Evolutionary conservation across 2,888 invertebrate genomes (phyloP).

Genomic region (Electrophaes corylata): DNA sequence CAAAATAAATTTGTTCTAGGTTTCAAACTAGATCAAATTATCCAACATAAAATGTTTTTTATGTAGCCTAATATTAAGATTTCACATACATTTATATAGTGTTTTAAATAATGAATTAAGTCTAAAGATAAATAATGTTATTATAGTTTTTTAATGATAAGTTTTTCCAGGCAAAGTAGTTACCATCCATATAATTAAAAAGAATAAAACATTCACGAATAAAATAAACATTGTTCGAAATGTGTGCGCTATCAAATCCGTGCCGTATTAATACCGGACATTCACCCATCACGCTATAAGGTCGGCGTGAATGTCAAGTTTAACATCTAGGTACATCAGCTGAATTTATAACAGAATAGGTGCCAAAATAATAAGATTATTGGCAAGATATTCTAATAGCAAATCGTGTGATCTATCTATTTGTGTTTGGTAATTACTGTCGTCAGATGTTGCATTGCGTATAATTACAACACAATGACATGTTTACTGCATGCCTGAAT

Average conservation of each 20-base stretch:
- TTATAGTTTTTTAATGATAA: too few species aligned
- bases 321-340: constrained; percentile 4
- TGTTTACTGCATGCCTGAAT: background rate
- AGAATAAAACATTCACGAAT: too few species aligned
- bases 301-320: constrained; percentile 23
- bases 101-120: background rate
- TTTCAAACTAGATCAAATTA: too few species aligned
- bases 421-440: background rate
- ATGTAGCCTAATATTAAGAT: too few species aligned
- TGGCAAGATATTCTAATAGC: constrained; percentile 17
- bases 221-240: background rate
- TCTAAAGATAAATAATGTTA: background rate
- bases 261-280: constrained; percentile 10
- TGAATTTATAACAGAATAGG: constrained; percentile 15
- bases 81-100: too few species aligned
- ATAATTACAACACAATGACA: background rate
- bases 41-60: too few species aligned
- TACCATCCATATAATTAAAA: too few species aligned
- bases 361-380: constrained; percentile 9
- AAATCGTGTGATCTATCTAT: constrained; percentile 14
- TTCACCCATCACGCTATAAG: constrained; percentile 20
- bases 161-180: too few species aligned
- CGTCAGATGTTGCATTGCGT: background rate
- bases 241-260: background rate
- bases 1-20: too few species aligned